Conservation (phyloP, 2,797 vertebrate species). For the Sus cebifrons region DNA sequence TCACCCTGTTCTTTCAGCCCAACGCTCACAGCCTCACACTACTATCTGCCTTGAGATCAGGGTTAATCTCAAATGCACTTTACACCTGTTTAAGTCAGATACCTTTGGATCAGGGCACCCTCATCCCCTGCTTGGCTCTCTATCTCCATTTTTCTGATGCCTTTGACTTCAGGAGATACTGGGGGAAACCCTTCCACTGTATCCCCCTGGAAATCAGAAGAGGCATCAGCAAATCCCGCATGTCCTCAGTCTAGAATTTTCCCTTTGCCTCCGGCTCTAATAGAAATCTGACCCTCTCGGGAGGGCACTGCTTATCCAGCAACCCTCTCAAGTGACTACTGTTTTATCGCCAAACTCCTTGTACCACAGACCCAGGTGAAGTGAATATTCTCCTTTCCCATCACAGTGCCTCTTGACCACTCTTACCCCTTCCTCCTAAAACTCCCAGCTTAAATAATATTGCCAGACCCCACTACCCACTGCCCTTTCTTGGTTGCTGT, state of each 20-base stretch:
- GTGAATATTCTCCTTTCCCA: background rate
- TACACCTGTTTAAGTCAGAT: background rate
- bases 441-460: background rate
- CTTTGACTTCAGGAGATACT: background rate
- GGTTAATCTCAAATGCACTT: background rate
- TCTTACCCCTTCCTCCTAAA: background rate
- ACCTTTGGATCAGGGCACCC: background rate
- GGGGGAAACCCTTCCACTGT: background rate
- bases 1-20: no score
- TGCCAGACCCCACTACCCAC: background rate
- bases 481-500: background rate
- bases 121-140: background rate
- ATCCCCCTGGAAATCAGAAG: background rate
- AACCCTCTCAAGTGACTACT: background rate
- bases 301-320: background rate
- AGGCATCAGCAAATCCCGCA: background rate
- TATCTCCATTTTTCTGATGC: background rate
- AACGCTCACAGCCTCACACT: background rate
- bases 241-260: background rate
- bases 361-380: background rate
- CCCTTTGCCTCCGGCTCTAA: background rate
- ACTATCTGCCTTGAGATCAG: background rate
- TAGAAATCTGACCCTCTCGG: background rate
- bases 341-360: background rate
- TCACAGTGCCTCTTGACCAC: background rate